Conservation (phyloP, 2,113 vertebrate species). For the Poeciliopsis retropinna region DNA sequence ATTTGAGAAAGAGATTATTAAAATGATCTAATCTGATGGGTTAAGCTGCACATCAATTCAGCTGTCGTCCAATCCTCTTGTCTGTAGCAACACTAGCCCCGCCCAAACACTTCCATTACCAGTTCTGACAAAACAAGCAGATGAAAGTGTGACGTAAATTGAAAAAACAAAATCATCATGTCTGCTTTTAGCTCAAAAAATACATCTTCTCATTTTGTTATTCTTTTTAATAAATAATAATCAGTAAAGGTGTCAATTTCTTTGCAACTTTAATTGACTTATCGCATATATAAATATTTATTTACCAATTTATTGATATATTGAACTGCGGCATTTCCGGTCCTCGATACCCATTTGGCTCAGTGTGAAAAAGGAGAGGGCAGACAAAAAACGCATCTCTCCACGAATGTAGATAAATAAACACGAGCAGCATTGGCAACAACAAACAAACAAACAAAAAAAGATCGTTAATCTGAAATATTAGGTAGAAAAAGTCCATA, state of each 20-base stretch:
- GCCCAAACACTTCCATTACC: no score
- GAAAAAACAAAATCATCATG: no score
- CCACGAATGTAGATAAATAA: slow-evolving; percentile 28
- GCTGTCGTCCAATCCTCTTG: no score
- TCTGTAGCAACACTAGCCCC: no score
- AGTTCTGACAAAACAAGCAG: no score
- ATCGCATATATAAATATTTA: not conserved
- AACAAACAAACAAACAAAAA: not conserved
- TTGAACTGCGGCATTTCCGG: not conserved
- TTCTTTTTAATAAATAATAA: not conserved
- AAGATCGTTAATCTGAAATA: slow-evolving; percentile 38
- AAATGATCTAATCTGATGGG: no score
- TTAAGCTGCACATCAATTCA: no score
- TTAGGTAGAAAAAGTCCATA: slow-evolving; percentile 59
- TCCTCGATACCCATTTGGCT: slow-evolving; percentile 8
- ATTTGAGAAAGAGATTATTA: no score
- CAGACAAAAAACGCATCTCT: not conserved
- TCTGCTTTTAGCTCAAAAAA: no score
- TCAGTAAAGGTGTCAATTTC: not conserved
- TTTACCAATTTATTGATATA: not conserved
- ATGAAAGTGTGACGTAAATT: no score
- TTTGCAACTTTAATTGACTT: not conserved
- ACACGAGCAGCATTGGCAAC: slow-evolving; percentile 45
- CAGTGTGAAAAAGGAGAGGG: slow-evolving; percentile 22
- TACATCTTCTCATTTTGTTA: no score